Conservation (phyloP, 30 jellyfish, hydroid and myxozoan genomes). For the Morbakka virulenta region DNA sequence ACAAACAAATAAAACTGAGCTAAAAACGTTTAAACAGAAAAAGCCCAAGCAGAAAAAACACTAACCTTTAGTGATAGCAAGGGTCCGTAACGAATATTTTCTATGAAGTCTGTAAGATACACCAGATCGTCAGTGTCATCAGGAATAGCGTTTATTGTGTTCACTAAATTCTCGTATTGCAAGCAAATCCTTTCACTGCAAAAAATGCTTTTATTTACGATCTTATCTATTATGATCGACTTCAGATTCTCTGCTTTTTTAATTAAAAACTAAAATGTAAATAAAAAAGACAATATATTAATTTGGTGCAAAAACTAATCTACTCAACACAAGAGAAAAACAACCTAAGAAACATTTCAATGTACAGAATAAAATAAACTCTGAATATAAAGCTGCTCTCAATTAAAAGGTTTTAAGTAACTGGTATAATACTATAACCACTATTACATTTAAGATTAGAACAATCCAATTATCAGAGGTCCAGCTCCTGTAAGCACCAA, state of each 20-base stretch:
- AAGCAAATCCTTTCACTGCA: conserved; percentile 39
- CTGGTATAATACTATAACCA: too few relatives aligned
- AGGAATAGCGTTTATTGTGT: conserved; percentile 40
- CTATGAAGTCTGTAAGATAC: conserved; percentile 43
- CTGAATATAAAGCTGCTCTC: too few relatives aligned
- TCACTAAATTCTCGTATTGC: conserved; percentile 55
- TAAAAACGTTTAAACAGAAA: too few relatives aligned
- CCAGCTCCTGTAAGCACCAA: too few relatives aligned
- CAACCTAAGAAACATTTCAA: too few relatives aligned
- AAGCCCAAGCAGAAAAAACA: background rate
- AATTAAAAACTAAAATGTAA: conserved; percentile 48
- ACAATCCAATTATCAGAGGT: too few relatives aligned
- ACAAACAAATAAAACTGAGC: too few relatives aligned
- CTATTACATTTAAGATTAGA: too few relatives aligned
- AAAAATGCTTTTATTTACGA: conserved; percentile 15
- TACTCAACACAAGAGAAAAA: too few relatives aligned
- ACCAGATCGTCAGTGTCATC: conserved; percentile 63
- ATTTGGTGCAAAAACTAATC: too few relatives aligned
- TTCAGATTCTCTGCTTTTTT: conserved; percentile 37
- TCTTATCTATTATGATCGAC: conserved; percentile 18
- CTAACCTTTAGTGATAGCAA: conserved; percentile 49
- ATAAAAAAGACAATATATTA: background rate
- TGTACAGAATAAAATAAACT: too few relatives aligned
- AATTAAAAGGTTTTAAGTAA: too few relatives aligned
- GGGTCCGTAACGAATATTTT: conserved; percentile 64